phyloP scores from a whole-genome alignment of 2,113 vertebrate species.

The Salminus brasiliensis region DNA sequence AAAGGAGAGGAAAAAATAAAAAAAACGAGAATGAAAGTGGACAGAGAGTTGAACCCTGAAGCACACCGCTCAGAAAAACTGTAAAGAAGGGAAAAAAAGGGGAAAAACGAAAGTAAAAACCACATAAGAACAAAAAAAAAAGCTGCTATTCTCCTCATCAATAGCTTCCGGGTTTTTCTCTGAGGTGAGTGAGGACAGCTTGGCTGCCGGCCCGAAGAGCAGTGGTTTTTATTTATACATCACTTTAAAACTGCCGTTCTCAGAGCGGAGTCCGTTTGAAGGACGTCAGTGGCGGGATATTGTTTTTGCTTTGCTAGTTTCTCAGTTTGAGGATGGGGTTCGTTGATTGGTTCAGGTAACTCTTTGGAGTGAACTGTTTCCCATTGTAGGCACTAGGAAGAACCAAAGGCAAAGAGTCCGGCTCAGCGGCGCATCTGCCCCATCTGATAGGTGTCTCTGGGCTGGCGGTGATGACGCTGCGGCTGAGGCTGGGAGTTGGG shows the following conservation, averaged over 20 bases:
- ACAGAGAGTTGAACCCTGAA: slow-evolving; percentile 32
- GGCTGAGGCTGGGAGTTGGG: slow-evolving; percentile 63
- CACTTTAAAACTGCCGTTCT: slow-evolving; percentile 40
- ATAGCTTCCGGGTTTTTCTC: slow-evolving; percentile 71
- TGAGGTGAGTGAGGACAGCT: slow-evolving; percentile 62
- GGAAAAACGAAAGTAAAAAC: slow-evolving; percentile 54
- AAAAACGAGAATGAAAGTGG: slow-evolving; percentile 68
- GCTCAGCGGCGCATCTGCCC: slow-evolving; percentile 88
- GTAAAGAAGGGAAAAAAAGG: slow-evolving; percentile 60
- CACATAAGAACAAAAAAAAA: slow-evolving; percentile 53
- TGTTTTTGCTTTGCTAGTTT: slow-evolving; percentile 63
- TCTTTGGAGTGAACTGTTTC: slow-evolving; percentile 97
- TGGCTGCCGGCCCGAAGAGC: slow-evolving; percentile 60
- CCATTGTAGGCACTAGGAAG: slow-evolving; percentile 95
- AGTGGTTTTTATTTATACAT: slow-evolving; percentile 52
- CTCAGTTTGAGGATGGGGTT: slow-evolving; percentile 69
- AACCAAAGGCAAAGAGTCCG: slow-evolving; percentile 87
- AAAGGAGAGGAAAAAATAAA: slow-evolving; percentile 67
- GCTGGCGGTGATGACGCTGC: slow-evolving; percentile 76
- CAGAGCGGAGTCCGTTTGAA: slow-evolving; percentile 26
- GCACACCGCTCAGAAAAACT: slow-evolving; percentile 9
- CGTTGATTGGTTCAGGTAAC: slow-evolving; percentile 83
- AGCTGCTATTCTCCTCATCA: slow-evolving; percentile 63
- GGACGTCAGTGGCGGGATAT: slow-evolving; percentile 33
- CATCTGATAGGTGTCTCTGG: slow-evolving; percentile 90